phyloP scores from a whole-genome alignment of 2,797 vertebrate species.

The Botia kubotai region DNA sequence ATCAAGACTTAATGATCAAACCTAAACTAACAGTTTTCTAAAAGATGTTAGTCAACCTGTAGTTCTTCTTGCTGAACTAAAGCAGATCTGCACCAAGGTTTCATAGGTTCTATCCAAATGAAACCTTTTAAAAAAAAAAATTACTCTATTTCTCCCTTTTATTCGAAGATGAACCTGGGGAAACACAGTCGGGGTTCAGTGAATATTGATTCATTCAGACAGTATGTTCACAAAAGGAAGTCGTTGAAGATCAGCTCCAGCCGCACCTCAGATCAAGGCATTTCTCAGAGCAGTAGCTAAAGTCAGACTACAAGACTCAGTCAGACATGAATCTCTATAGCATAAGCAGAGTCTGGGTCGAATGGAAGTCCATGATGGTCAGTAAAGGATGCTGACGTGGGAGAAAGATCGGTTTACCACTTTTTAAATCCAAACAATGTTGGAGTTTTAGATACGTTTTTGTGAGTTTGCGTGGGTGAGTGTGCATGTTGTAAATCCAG shows the following conservation, averaged over 20 bases:
- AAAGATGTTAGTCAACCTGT: background rate
- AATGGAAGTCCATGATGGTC: conserved; percentile 9
- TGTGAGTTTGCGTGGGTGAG: conserved; percentile 8
- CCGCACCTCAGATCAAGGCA: conserved; percentile 22
- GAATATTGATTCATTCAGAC: conserved; percentile 26
- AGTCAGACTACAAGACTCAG: conserved; percentile 4
- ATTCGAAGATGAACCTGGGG: conserved; percentile 2
- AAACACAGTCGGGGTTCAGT: background rate
- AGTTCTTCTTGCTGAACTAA: background rate
- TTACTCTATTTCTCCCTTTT: background rate
- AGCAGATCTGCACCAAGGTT: background rate
- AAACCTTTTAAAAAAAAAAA: background rate
- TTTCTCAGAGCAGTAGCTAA: conserved; percentile 43
- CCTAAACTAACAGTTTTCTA: background rate
- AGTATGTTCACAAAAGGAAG: conserved; percentile 15
- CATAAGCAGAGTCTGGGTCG: conserved; percentile 32
- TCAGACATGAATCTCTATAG: conserved; percentile 20
- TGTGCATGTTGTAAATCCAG: conserved; percentile 7
- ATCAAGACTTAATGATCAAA: background rate
- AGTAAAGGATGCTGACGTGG: conserved; percentile 13
- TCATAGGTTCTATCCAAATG: background rate
- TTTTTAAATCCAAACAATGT: conserved; percentile 41
- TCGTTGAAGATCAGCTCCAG: conserved; percentile 21
- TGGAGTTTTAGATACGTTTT: conserved; percentile 21
- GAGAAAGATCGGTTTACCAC: conserved; percentile 24